These are phyloP conservation scores for Myiotriccus ornatus DNA, from an alignment of 2,797 vertebrate genomes.

Conservation along the genomic window DNA sequence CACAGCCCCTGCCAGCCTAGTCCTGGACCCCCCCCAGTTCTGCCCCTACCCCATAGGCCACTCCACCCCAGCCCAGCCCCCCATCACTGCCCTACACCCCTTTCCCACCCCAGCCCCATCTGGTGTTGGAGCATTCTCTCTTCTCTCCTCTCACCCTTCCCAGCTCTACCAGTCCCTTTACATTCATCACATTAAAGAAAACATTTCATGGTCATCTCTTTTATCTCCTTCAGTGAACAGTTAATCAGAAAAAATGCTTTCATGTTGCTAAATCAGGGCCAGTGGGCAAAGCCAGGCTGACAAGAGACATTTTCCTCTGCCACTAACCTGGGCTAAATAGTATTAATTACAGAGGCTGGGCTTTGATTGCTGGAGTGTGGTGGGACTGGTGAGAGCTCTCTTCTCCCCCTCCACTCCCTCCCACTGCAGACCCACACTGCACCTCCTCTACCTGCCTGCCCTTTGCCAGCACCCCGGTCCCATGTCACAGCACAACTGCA, in stretches of 20 bases:
- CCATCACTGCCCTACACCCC: neutral
- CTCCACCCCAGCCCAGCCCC: neutral
- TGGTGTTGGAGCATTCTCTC: neutral
- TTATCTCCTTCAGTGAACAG: slow-evolving; percentile 75
- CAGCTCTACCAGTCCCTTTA: slow-evolving; percentile 66
- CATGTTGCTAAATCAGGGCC: slow-evolving; percentile 75
- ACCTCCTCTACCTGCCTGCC: neutral
- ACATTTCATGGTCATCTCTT: slow-evolving; percentile 73
- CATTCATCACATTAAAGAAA: slow-evolving; percentile 74
- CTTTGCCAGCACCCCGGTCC: neutral
- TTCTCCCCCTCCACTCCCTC: neutral
- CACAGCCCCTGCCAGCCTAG: neutral
- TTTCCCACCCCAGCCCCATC: slow-evolving; percentile 7
- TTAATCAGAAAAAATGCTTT: slow-evolving; percentile 76
- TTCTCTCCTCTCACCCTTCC: slow-evolving; percentile 16
- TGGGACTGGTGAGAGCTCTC: neutral
- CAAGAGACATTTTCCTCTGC: slow-evolving; percentile 72
- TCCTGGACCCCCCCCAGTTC: neutral
- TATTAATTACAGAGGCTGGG: slow-evolving; percentile 72
- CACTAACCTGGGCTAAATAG: slow-evolving; percentile 70
- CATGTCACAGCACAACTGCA: neutral
- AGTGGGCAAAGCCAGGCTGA: slow-evolving; percentile 69
- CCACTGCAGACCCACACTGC: neutral
- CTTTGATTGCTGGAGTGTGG: slow-evolving; percentile 72
- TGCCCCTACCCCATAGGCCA: neutral